Conservation (phyloP, 2,797 vertebrate species). For the Sciaenops ocellatus region DNA sequence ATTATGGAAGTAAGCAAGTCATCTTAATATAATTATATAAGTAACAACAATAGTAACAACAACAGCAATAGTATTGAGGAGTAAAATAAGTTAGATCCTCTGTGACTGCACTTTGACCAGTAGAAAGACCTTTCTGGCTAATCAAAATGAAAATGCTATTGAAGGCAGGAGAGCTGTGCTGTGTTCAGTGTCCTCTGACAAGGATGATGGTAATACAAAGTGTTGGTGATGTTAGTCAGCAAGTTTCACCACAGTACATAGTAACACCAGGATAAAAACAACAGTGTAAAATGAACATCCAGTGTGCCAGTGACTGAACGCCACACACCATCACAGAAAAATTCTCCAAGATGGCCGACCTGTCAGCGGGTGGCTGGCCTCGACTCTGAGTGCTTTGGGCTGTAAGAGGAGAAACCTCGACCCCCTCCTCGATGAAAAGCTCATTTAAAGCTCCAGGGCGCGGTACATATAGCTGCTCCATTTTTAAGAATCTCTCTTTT, state of each 20-base stretch:
- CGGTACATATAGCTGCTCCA: conserved; percentile 60
- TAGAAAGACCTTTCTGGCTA: background rate
- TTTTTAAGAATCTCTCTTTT: conserved; percentile 83
- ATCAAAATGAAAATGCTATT: background rate
- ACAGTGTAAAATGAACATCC: conserved; percentile 1
- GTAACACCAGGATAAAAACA: background rate
- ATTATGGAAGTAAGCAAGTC: too few relatives aligned
- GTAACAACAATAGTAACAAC: too few relatives aligned
- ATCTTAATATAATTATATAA: too few relatives aligned
- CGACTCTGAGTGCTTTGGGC: conserved; percentile 65
- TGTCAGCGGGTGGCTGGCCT: conserved; percentile 71
- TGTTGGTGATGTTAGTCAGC: too few relatives aligned
- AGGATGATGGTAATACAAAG: too few relatives aligned
- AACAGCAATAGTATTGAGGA: too few relatives aligned
- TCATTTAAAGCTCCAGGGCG: conserved; percentile 67
- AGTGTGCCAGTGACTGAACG: conserved; percentile 11
- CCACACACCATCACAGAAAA: conserved; percentile 44
- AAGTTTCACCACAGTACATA: too few relatives aligned
- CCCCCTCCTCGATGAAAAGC: conserved; percentile 76
- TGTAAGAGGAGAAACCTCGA: conserved; percentile 69
- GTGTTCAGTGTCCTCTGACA: background rate
- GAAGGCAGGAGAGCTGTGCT: background rate
- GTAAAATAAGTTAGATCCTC: too few relatives aligned
- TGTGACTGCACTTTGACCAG: background rate
- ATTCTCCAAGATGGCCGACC: conserved; percentile 62